Evolutionary conservation across 2,888 invertebrate genomes (phyloP).

Genomic region (Slavum lentiscoides): DNA sequence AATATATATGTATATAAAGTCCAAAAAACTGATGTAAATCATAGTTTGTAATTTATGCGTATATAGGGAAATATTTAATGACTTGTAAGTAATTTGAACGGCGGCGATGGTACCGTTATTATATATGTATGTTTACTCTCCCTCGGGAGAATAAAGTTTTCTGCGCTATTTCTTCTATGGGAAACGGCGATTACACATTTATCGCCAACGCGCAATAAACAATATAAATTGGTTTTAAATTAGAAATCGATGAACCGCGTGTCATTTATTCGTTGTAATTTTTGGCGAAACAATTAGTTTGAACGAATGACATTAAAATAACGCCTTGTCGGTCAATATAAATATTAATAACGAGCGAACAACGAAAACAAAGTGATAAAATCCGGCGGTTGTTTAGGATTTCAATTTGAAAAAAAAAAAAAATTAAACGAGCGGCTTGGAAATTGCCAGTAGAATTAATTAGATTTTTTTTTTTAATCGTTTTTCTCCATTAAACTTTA

Average conservation of each 20-base stretch:
- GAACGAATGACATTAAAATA: conserved; percentile 8
- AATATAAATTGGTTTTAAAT: conserved; percentile 42
- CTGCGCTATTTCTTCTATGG: not conserved
- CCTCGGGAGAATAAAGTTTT: conserved; percentile 21
- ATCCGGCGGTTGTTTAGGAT: not conserved
- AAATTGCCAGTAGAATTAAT: too few species aligned
- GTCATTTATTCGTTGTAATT: not conserved
- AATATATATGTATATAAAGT: not conserved
- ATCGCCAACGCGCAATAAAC: conserved; percentile 16
- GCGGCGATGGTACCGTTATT: not conserved
- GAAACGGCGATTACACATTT: conserved; percentile 27
- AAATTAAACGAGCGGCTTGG: too few species aligned
- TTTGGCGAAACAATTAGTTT: not conserved
- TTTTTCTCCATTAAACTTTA: too few species aligned
- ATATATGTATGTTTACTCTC: conserved; percentile 37
- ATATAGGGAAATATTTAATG: conserved; percentile 35
- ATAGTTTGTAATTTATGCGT: conserved; percentile 27
- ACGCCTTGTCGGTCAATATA: not conserved
- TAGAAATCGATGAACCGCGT: conserved; percentile 22
- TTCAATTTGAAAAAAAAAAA: not conserved
- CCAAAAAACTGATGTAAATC: conserved; percentile 2
- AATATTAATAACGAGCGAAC: not conserved
- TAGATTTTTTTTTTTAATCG: too few species aligned
- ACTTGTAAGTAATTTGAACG: conserved; percentile 30
- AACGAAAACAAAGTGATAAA: conserved; percentile 13